Base-by-base conservation (phyloP, 2,113 vertebrate species). In the Tachycineta bicolor region DNA sequence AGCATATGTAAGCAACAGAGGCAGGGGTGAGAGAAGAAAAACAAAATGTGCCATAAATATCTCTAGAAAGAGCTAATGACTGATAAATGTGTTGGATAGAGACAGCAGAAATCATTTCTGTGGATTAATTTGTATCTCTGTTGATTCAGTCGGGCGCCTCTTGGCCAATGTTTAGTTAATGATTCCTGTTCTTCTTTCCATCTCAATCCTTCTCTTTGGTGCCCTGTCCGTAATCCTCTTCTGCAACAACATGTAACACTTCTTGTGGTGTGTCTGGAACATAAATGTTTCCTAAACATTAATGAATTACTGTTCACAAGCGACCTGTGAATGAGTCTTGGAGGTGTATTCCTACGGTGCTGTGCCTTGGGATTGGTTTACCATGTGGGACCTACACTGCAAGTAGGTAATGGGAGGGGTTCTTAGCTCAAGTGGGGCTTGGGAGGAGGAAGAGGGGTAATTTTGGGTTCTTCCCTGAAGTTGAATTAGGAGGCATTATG, bases 1-100 rank as follows among this genome's bases (percentile, higher is more conserved):
- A 96, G 59, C 96, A 92, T 95, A 95, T 96, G 96, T 68, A 29
- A 95, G 90, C 83, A 76, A 69, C 90, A 92, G 93, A 95, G 85
- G 83, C 80, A 85, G 59, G 91, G 74, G 94, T 78, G 90, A 78
- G 37, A 82, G 78, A 59, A 91, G 63, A 33, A 46, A 93, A 89
- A 50, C 34, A 84, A 86, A 95, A 93, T 14, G 89, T 23, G 16
- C 52, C 3, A 1, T 89, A 91, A 92, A 94, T 91, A 43, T 74
- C 84, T 75, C 91, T 20, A n/a, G 94, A 65, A 63, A 76, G 83
- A 85, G 74, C 80, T 87, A 50, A 73, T 85, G 84, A 71, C 69
- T 79, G 70, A 62, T 92, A 50, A 92, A 59, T 28, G 55, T 28
- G 75, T 34, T 39, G 59, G 77, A 44, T 29, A 76, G 83, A 88